Percentiles rank a stretch among this genome's conserved stretches.
Evolutionary conservation across 2,888 invertebrate genomes (phyloP).

Genomic region (Meloe dianella): DNA sequence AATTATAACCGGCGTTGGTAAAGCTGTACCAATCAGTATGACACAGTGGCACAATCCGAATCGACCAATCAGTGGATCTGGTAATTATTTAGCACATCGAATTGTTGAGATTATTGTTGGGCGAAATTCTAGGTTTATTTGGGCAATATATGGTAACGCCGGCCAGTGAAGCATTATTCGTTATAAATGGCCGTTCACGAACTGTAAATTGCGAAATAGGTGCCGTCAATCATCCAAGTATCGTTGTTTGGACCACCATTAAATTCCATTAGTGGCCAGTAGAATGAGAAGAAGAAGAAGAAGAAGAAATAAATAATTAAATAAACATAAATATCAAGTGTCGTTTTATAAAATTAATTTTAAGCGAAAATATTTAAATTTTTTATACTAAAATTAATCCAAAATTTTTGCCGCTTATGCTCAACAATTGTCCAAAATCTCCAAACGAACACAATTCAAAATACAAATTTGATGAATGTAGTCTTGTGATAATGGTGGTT

Average conservation of each 20-base stretch:
- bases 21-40: constrained; percentile 64
- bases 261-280: constrained; percentile 61
- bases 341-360: constrained; percentile 16
- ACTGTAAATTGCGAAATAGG: constrained; percentile 79
- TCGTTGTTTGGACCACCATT: constrained; percentile 70
- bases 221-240: constrained; percentile 69
- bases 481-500: constrained; percentile 49
- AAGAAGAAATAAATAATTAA: constrained; percentile 10
- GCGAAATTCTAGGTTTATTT: constrained; percentile 63
- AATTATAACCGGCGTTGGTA: constrained; percentile 75
- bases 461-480: constrained; percentile 46
- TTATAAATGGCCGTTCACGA: constrained; percentile 73
- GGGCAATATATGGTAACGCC: constrained; percentile 77
- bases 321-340: constrained; percentile 15
- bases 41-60: constrained; percentile 71
- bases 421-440: constrained; percentile 23
- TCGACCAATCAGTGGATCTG: constrained; percentile 70
- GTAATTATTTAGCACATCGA: constrained; percentile 39
- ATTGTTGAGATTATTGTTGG: constrained; percentile 3
- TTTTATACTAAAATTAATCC: constrained; percentile 24
- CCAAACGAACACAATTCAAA: too few relatives aligned
- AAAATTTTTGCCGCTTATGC: not conserved
- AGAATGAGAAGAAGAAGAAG: constrained; percentile 26
- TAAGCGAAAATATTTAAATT: constrained; percentile 19
- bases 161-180: constrained; percentile 72